These are phyloP conservation scores for Sphyrna mokarran DNA, from an alignment of 2,113 vertebrate genomes.

Conservation along the genomic window DNA sequence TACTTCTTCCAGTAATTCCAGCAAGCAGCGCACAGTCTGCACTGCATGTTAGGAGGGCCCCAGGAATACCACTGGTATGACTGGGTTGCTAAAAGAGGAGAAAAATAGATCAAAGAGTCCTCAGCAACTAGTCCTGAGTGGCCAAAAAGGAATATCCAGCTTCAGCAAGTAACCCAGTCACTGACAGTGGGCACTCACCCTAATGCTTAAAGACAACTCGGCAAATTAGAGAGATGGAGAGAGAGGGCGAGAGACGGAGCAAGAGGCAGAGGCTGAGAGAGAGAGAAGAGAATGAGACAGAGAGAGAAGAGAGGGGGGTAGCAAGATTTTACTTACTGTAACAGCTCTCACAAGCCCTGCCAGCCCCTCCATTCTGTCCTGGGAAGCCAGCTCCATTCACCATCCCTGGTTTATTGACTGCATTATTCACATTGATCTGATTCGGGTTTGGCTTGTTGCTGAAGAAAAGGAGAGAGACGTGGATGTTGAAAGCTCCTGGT, in stretches of 20 bases:
- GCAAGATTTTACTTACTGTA: constrained; percentile 38
- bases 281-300: too few relatives aligned
- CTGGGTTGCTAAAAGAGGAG: constrained; percentile 36
- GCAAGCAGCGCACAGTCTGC: constrained; percentile 38
- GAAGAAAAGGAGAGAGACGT: neutral
- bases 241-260: neutral
- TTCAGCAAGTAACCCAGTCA: neutral
- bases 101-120: neutral
- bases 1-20: constrained; percentile 43
- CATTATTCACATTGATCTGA: constrained; percentile 39
- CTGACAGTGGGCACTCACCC: neutral
- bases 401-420: constrained; percentile 35
- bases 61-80: constrained; percentile 41
- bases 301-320: too few relatives aligned
- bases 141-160: too few relatives aligned
- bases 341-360: constrained; percentile 41
- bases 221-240: neutral
- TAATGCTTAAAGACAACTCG: neutral
- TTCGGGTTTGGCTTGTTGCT: constrained; percentile 42
- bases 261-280: too few relatives aligned
- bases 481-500: neutral
- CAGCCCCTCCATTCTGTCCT: constrained; percentile 34
- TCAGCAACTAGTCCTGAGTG: neutral
- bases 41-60: constrained; percentile 41
- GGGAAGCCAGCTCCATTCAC: constrained; percentile 37